Evolutionary conservation across 2,888 invertebrate genomes (phyloP).

Genomic region (Oxyscelio sp.): DNA sequence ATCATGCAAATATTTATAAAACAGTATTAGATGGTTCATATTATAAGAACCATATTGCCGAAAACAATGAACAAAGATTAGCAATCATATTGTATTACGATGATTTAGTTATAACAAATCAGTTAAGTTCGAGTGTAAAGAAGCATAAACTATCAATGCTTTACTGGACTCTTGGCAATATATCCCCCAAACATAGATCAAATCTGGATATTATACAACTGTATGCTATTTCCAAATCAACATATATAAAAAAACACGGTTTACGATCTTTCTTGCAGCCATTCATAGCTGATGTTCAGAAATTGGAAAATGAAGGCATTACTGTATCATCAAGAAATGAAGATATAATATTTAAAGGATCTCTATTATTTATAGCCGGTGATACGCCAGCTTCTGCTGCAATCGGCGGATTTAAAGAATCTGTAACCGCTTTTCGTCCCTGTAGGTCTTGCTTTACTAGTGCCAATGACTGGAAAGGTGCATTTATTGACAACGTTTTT

Average conservation of each 20-base stretch:
- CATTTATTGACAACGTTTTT: slow-evolving; percentile 29
- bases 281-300: slow-evolving; percentile 42
- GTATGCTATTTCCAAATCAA: slow-evolving; percentile 49
- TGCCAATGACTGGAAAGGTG: background rate
- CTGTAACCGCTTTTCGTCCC: slow-evolving; percentile 71
- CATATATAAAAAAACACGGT: slow-evolving; percentile 56
- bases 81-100: slow-evolving; percentile 65
- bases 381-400: slow-evolving; percentile 74
- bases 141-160: slow-evolving; percentile 33
- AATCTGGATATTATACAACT: slow-evolving; percentile 40
- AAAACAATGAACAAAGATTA: slow-evolving; percentile 50
- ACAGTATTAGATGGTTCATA: slow-evolving; percentile 73
- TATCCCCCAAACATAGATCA: background rate
- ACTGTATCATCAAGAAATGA: background rate
- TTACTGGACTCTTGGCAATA: slow-evolving; percentile 26
- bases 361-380: slow-evolving; percentile 69
- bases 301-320: slow-evolving; percentile 54
- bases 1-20: slow-evolving; percentile 43
- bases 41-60: slow-evolving; percentile 66
- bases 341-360: slow-evolving; percentile 67
- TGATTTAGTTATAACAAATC: slow-evolving; percentile 32
- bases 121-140: slow-evolving; percentile 24
- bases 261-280: slow-evolving; percentile 44
- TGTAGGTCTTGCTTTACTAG: slow-evolving; percentile 60
- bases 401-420: slow-evolving; percentile 75